These are phyloP conservation scores for Pampusana beccarii DNA, from an alignment of 2,113 vertebrate genomes.

Conservation along the genomic window DNA sequence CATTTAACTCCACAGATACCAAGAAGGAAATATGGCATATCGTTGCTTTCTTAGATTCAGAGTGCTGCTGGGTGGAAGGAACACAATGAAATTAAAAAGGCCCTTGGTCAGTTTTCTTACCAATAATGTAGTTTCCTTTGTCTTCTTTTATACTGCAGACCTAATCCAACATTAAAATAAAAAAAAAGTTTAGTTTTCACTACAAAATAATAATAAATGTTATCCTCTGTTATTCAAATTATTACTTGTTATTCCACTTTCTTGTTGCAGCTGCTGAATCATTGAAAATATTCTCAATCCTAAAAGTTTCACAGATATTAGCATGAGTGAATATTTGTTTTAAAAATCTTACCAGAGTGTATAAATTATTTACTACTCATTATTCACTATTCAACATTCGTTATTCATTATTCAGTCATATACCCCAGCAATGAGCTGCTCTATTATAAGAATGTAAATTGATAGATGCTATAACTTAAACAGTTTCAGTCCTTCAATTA, in stretches of 20 bases:
- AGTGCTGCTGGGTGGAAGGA: neutral
- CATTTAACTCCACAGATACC: neutral
- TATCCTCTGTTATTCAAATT: neutral
- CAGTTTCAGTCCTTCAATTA: neutral
- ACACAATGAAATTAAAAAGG: neutral
- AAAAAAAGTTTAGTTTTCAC: no score
- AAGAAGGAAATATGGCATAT: neutral
- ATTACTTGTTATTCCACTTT: neutral
- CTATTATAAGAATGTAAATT: slow-evolving; percentile 5
- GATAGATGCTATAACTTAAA: slow-evolving; percentile 14
- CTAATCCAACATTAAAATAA: neutral
- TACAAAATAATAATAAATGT: neutral
- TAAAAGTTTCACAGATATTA: neutral
- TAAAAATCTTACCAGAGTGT: neutral
- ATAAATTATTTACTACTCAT: slow-evolving; percentile 37
- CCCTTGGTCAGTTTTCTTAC: neutral
- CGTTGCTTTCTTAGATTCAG: neutral
- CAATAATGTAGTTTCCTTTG: neutral
- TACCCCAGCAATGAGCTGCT: neutral
- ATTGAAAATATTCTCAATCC: neutral
- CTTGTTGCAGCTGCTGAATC: neutral
- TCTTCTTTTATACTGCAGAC: neutral
- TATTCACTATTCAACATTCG: slow-evolving; percentile 32
- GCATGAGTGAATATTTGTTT: neutral
- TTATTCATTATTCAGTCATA: slow-evolving; percentile 45